Base-by-base conservation (phyloP, 2,113 vertebrate species). In the Prochilodus magdalenae region DNA sequence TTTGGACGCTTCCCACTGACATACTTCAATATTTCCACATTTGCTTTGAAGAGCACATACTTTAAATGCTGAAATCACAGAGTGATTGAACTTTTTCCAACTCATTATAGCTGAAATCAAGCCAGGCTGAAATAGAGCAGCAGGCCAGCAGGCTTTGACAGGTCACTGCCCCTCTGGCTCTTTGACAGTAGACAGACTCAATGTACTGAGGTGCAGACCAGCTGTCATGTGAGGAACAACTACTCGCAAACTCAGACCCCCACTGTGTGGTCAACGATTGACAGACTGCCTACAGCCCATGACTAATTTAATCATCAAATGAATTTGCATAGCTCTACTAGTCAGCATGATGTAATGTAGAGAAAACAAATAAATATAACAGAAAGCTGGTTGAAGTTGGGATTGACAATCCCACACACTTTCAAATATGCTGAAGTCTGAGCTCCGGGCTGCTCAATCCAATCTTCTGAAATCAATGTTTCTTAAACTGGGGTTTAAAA, bases 191-290 rank as follows among this genome's bases (percentile, higher is more conserved):
- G 14, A 80, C 36, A 29, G 49, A 59, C 24, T 30, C 20, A 47
- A 80, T 75, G 73, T 29, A 59, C 79, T 51, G 79, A 84, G 72
- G 62, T 74, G 73, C 51, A 63, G 73, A 75, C 29, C 66, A 81
- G 77, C 74, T 87, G 83, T 81, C 70, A 71, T 40, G 55, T 51
- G 16, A 36, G 62, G 36, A 79, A 60, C 82, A 79, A 75, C 72
- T 77, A 62, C 14, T 76, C 55, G 29, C 44, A 75, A 18, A 33
- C 55, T 47, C n/a, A 80, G 71, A 29, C 24, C 29, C 77, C 73
- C 62, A 22, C 78, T 76, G 77, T 65, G 73, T 27, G 57, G 66
- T 80, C 74, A 84, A 81, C 60, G 78, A 81, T 77, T 81, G 53
- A 65, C 78, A 72, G 65, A 70, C 73, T 62, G 53, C 66, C 66